Evolutionary conservation across 2,888 invertebrate species (phyloP).

Genomic region (Heliconius cydno): DNA sequence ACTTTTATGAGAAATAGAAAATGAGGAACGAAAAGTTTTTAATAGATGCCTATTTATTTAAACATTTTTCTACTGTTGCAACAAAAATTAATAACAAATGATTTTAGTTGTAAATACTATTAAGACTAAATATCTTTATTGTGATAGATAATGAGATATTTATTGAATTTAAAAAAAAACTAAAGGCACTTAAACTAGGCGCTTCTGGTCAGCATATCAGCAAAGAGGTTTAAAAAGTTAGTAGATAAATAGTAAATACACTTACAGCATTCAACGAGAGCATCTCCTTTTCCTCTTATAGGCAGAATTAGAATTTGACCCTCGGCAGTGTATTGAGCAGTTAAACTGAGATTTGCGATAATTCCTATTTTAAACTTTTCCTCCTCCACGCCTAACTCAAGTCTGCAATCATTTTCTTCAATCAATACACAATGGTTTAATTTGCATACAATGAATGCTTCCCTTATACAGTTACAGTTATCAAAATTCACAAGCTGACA

Average conservation of each 20-base stretch:
- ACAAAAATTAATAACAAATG: no score
- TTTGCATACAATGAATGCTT: slow-evolving; percentile 41
- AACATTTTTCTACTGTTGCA: no score
- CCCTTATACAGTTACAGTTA: not conserved
- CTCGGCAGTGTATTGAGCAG: slow-evolving; percentile 74
- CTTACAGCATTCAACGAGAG: slow-evolving; percentile 73
- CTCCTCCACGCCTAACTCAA: slow-evolving; percentile 59
- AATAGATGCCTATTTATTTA: no score
- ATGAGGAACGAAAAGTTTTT: no score
- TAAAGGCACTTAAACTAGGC: not conserved
- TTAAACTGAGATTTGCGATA: slow-evolving; percentile 69
- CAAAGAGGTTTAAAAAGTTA: no score
- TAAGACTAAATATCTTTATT: no score
- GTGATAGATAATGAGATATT: not conserved
- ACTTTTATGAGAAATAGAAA: no score
- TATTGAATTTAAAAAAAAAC: not conserved
- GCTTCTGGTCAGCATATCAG: not conserved
- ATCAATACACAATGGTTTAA: slow-evolving; percentile 9
- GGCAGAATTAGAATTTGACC: slow-evolving; percentile 81
- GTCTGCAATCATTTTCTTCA: slow-evolving; percentile 56
- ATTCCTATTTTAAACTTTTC: slow-evolving; percentile 64
- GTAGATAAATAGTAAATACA: slow-evolving; percentile 36
- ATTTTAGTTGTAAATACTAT: no score
- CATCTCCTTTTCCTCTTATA: slow-evolving; percentile 77
- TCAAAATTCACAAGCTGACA: not conserved